phyloP scores from a whole-genome alignment of 2,888 invertebrate species.

The Platycnemis pennipes region DNA sequence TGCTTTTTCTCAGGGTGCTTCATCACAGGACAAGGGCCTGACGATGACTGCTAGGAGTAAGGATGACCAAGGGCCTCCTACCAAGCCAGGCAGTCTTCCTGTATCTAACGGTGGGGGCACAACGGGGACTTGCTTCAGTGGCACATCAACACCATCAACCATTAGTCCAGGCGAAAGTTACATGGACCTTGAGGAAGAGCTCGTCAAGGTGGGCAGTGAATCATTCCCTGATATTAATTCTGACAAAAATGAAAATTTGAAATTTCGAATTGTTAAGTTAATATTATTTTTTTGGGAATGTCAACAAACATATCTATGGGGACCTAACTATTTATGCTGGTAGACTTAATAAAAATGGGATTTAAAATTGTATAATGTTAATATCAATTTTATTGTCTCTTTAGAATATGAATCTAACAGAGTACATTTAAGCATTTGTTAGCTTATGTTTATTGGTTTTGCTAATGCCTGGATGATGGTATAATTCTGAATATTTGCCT shows the following conservation, averaged over 20 bases:
- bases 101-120: conserved; percentile 69
- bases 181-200: conserved; percentile 62
- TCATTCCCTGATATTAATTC: too few relatives aligned
- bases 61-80: conserved; percentile 21
- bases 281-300: not conserved
- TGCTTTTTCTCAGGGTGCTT: conserved; percentile 3
- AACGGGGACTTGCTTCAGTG: conserved; percentile 74
- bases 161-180: conserved; percentile 79
- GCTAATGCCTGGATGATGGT: too few relatives aligned
- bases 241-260: too few relatives aligned
- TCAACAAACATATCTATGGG: not conserved
- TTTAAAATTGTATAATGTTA: too few relatives aligned
- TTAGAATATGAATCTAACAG: too few relatives aligned
- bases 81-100: conserved; percentile 54
- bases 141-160: conserved; percentile 79
- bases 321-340: too few relatives aligned
- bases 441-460: too few relatives aligned
- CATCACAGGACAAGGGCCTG: conserved; percentile 30
- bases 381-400: too few relatives aligned
- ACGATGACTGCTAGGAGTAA: conserved; percentile 31
- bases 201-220: not conserved
- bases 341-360: too few relatives aligned
- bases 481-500: too few relatives aligned
- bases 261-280: not conserved
- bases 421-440: too few relatives aligned